A percentile compares a stretch with the other conserved stretches of the same genome.
These are phyloP conservation scores for Pelobates cultripes DNA, from an alignment of 2,797 vertebrate species.

Conservation along the genomic window DNA sequence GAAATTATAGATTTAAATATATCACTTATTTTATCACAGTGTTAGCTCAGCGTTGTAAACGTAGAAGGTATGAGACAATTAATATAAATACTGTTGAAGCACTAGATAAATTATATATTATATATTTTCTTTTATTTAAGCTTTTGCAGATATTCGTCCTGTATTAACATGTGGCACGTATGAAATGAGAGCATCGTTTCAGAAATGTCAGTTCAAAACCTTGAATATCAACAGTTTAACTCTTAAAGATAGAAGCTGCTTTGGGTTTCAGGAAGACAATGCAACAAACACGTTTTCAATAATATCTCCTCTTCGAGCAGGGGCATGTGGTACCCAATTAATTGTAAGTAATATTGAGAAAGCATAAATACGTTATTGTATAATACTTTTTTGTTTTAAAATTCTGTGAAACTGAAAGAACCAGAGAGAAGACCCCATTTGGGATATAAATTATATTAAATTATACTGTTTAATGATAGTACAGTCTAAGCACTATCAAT, in stretches of 20 bases:
- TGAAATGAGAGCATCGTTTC: constrained; percentile 15
- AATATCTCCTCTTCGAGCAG: not conserved
- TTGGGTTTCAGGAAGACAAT: not conserved
- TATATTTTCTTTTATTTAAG: constrained; percentile 15
- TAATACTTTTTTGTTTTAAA: too few species aligned
- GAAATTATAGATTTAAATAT: too few species aligned
- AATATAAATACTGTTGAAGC: too few species aligned
- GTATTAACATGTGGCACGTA: constrained; percentile 3
- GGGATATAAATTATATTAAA: too few species aligned
- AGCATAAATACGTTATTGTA: too few species aligned
- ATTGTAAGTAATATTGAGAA: not conserved
- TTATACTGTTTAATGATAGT: too few species aligned
- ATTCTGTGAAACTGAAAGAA: too few species aligned
- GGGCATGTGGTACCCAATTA: not conserved
- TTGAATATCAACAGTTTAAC: not conserved
- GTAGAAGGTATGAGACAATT: too few species aligned
- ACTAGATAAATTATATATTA: too few species aligned
- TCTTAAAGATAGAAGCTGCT: not conserved
- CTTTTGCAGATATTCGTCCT: constrained; percentile 19
- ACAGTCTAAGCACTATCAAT: not conserved
- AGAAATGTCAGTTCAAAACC: constrained; percentile 8
- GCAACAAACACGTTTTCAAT: not conserved
- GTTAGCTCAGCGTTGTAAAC: too few species aligned
- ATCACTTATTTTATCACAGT: too few species aligned
- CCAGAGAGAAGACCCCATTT: too few species aligned